Conservation (phyloP, 2,888 invertebrate genomes). For the Odontocolon sp. region DNA sequence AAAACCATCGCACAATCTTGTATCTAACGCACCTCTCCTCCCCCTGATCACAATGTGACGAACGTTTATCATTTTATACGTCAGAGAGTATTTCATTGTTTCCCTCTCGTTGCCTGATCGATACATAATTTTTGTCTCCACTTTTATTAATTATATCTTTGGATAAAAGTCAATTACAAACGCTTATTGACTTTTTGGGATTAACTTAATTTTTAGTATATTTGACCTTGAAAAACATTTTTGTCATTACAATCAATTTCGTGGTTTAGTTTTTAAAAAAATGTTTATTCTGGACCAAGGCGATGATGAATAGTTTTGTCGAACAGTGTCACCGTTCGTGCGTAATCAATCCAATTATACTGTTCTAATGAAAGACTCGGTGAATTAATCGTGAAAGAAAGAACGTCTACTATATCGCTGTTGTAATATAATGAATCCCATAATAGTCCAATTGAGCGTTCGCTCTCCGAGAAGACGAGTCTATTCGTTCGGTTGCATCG, state of each 20-base stretch:
- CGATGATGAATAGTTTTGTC: conserved; percentile 14
- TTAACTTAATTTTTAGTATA: too few relatives aligned
- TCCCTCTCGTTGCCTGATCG: not conserved
- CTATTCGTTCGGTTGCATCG: conserved; percentile 5
- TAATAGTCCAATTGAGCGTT: conserved; percentile 26
- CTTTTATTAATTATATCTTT: too few relatives aligned
- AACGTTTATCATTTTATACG: too few relatives aligned
- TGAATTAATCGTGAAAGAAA: not conserved
- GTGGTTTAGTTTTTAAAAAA: too few relatives aligned
- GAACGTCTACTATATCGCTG: not conserved
- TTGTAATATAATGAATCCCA: conserved; percentile 14
- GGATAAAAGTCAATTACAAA: too few relatives aligned
- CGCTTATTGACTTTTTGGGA: too few relatives aligned
- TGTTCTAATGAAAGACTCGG: not conserved
- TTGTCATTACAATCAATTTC: too few relatives aligned
- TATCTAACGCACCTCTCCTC: not conserved
- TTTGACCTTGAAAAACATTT: too few relatives aligned
- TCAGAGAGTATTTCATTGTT: too few relatives aligned
- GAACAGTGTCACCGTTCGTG: not conserved
- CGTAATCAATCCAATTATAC: not conserved
- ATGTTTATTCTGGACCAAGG: too few relatives aligned
- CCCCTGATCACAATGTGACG: too few relatives aligned
- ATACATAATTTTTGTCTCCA: not conserved
- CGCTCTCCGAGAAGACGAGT: conserved; percentile 4
- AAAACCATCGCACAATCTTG: too few relatives aligned